A percentile compares a stretch with the other conserved stretches of the same genome.
Conservation (phyloP, 2,888 invertebrate genomes). For the Perdita meconis region DNA sequence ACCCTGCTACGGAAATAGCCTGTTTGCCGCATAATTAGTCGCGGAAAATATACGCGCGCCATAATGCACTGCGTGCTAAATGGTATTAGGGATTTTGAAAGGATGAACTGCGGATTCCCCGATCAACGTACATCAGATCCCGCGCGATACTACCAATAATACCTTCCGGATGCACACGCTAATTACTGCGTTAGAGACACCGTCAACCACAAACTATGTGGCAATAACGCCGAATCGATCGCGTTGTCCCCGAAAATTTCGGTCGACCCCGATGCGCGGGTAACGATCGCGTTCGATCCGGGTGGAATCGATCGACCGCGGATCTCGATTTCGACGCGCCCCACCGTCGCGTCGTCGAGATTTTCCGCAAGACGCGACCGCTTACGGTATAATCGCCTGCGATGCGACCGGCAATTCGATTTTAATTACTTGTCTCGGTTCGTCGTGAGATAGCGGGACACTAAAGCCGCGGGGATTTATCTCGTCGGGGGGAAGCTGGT, state of each 20-base stretch:
- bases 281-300: slow-evolving; percentile 1
- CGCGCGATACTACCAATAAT: slow-evolving; percentile 50
- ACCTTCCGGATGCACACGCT: slow-evolving; percentile 49
- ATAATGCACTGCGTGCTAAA: slow-evolving; percentile 35
- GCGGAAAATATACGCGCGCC: slow-evolving; percentile 40
- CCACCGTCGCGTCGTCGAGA: neutral
- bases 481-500: slow-evolving; percentile 7
- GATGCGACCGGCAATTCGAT: slow-evolving; percentile 21
- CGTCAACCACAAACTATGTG: slow-evolving; percentile 52
- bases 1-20: slow-evolving; percentile 46
- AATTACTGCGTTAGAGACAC: slow-evolving; percentile 55
- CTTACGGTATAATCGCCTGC: slow-evolving; percentile 5
- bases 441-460: slow-evolving; percentile 14
- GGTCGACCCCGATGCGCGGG: slow-evolving; percentile 29
- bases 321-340: neutral
- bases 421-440: slow-evolving; percentile 25
- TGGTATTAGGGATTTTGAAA: slow-evolving; percentile 43
- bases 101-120: slow-evolving; percentile 44
- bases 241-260: slow-evolving; percentile 36
- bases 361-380: slow-evolving; percentile 7
- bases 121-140: slow-evolving; percentile 43
- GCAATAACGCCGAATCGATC: slow-evolving; percentile 58
- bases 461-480: slow-evolving; percentile 18
- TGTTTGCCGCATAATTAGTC: slow-evolving; percentile 69
- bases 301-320: slow-evolving; percentile 10